phyloP scores from a whole-genome alignment of 1,140 invertebrate genomes.

The Nixonia krombeini region DNA sequence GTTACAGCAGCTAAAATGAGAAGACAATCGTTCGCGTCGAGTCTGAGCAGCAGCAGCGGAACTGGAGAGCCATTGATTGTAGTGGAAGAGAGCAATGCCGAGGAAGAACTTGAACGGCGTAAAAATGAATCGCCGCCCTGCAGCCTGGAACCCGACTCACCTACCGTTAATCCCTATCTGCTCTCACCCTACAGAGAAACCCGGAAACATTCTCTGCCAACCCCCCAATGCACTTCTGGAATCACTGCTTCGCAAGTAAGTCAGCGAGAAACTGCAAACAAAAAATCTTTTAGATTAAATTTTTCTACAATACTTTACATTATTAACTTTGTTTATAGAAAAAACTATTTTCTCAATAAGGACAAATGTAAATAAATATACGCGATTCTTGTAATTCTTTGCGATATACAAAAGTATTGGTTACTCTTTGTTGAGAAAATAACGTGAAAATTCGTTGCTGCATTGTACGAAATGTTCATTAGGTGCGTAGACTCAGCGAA shows the following conservation, averaged over 20 bases:
- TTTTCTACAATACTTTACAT: no score
- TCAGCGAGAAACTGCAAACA: no score
- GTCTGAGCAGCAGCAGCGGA: constrained; percentile 49
- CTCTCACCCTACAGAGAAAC: constrained; percentile 83
- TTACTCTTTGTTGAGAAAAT: no score
- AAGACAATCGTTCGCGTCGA: constrained; percentile 62
- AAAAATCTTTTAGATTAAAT: no score
- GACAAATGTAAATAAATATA: no score
- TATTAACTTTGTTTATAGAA: no score
- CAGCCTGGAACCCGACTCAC: constrained; percentile 80
- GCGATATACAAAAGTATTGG: no score
- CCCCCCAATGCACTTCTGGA: constrained; percentile 84
- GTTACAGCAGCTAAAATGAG: constrained; percentile 57
- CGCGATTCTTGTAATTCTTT: no score
- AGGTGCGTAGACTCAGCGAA: constrained; percentile 84
- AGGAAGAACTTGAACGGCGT: constrained; percentile 77
- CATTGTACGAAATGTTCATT: no score
- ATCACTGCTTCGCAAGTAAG: constrained; percentile 86
- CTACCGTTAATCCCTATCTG: constrained; percentile 81
- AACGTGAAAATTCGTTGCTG: no score
- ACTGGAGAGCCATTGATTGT: constrained; percentile 81
- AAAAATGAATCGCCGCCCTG: constrained; percentile 74
- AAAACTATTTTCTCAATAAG: no score
- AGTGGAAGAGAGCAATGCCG: constrained; percentile 79
- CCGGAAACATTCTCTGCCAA: constrained; percentile 85